Conservation (phyloP, 2,797 vertebrate genomes). For the Tinamus major region DNA sequence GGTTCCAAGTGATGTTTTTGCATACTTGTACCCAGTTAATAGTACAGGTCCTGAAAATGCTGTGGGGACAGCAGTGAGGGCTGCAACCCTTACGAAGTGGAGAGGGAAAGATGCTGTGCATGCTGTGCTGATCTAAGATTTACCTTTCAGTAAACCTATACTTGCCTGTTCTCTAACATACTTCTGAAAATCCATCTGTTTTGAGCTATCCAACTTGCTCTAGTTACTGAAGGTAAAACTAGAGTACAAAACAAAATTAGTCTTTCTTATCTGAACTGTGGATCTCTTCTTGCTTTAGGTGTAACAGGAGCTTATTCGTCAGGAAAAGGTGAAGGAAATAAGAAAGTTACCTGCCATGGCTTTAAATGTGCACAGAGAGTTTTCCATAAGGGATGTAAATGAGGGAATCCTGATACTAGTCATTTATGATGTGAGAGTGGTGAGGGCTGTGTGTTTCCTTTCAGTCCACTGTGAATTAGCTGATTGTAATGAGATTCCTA, state of each 20-base stretch:
- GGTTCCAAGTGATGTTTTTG: not conserved
- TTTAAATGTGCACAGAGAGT: not conserved
- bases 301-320: not conserved
- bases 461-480: not conserved
- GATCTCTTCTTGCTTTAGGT: not conserved
- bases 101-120: not conserved
- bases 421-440: not conserved
- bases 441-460: not conserved
- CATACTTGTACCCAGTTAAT: not conserved
- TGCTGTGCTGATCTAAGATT: not conserved
- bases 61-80: not conserved
- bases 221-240: constrained; percentile 20
- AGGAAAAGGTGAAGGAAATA: not conserved
- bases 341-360: not conserved
- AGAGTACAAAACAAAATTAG: not conserved
- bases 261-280: not conserved
- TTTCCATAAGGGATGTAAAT: not conserved
- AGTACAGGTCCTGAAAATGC: not conserved
- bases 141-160: not conserved
- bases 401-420: not conserved
- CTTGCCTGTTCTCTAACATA: not conserved
- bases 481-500: not conserved
- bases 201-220: not conserved
- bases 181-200: not conserved
- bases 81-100: too few species aligned